Percentiles rank a stretch among this genome's conserved stretches.
Evolutionary conservation across 2,113 vertebrate genomes (phyloP).

Genomic region (Oceanodroma tethys): DNA sequence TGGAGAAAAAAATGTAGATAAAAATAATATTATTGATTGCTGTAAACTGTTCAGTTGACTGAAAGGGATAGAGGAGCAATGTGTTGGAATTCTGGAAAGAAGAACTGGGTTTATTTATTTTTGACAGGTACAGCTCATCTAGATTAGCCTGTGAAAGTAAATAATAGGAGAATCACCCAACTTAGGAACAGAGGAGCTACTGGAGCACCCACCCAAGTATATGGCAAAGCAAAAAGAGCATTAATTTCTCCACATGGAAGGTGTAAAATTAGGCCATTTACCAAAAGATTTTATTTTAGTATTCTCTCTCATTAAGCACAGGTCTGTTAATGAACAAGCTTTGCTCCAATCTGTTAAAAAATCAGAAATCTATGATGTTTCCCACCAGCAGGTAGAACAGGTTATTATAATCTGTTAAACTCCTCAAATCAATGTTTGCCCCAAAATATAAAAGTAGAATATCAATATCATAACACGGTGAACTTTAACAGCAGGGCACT

Average conservation of each 20-base stretch:
- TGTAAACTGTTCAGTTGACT: conserved; percentile 4
- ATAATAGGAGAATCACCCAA: background rate
- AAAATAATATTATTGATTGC: conserved; percentile 23
- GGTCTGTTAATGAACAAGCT: background rate
- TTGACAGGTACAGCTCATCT: background rate
- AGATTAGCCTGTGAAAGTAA: background rate
- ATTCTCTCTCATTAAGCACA: background rate
- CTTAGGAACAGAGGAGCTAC: background rate
- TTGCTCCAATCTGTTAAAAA: background rate
- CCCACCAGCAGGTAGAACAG: background rate
- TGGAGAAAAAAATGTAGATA: background rate
- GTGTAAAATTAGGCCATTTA: background rate
- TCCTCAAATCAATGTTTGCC: background rate
- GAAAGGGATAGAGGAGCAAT: background rate
- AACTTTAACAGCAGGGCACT: background rate
- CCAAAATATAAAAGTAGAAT: background rate
- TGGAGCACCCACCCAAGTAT: background rate
- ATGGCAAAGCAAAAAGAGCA: background rate
- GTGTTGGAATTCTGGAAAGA: background rate
- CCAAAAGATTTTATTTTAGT: background rate
- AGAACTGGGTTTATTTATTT: background rate
- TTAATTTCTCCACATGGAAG: background rate
- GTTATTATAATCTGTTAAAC: background rate
- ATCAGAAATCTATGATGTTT: background rate
- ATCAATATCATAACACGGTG: background rate